A percentile compares a stretch with the other conserved stretches of the same genome.
These are phyloP conservation scores for Psococerastis gibbosa DNA, from an alignment of 2,888 invertebrate species.

Conservation along the genomic window DNA sequence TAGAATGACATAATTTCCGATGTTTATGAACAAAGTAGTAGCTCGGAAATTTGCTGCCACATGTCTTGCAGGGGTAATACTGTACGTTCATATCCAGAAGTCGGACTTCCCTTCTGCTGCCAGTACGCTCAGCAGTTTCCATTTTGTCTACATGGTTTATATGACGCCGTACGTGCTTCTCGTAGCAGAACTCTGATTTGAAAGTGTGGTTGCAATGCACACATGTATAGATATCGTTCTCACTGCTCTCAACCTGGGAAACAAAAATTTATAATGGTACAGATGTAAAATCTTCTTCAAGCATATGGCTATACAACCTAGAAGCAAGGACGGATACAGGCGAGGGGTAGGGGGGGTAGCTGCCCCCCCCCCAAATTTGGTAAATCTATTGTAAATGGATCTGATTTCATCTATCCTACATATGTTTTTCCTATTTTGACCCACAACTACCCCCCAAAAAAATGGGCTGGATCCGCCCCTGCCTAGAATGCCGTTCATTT, in stretches of 20 bases:
- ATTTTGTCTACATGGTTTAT: slow-evolving; percentile 36
- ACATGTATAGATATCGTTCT: slow-evolving; percentile 35
- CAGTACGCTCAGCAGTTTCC: slow-evolving; percentile 17
- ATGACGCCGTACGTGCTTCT: slow-evolving; percentile 54
- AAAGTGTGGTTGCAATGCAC: slow-evolving; percentile 61
- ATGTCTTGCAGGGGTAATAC: slow-evolving; percentile 85
- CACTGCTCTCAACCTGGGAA: neutral
- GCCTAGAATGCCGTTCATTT: too few relatives aligned
- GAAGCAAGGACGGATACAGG: too few relatives aligned
- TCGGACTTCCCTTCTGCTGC: slow-evolving; percentile 33
- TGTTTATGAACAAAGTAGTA: slow-evolving; percentile 91
- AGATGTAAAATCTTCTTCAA: neutral
- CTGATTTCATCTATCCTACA: too few relatives aligned
- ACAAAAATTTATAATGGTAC: neutral
- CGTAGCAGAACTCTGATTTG: slow-evolving; percentile 69
- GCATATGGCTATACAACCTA: too few relatives aligned
- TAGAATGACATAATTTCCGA: slow-evolving; percentile 64
- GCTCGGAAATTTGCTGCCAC: slow-evolving; percentile 80
- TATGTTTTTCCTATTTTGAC: too few relatives aligned
- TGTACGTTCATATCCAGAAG: slow-evolving; percentile 61
- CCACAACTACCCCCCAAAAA: too few relatives aligned
- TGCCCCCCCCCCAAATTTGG: too few relatives aligned
- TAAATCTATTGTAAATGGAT: too few relatives aligned
- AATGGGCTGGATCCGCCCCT: too few relatives aligned
- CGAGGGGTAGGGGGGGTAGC: too few relatives aligned